phyloP scores from a whole-genome alignment of 1,140 invertebrate species.

The Archivesica marissinica region DNA sequence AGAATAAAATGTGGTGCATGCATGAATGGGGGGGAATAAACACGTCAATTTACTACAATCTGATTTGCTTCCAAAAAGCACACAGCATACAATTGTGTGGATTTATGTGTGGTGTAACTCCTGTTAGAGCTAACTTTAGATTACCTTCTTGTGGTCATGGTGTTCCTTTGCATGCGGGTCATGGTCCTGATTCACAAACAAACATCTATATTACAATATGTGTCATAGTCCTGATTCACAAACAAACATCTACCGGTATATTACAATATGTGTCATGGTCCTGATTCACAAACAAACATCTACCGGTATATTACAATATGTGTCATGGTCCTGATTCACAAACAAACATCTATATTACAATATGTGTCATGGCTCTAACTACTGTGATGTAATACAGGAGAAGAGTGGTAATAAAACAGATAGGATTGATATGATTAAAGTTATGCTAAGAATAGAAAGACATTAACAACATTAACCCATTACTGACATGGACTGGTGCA shows the following conservation, averaged over 20 bases:
- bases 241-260: slow-evolving; percentile 15
- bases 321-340: slow-evolving; percentile 44
- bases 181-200: slow-evolving; percentile 45
- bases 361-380: too few relatives aligned
- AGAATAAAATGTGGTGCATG: not conserved
- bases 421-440: too few relatives aligned
- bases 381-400: too few relatives aligned
- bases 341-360: slow-evolving; percentile 22
- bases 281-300: slow-evolving; percentile 18
- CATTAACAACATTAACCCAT: too few relatives aligned
- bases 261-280: slow-evolving; percentile 56
- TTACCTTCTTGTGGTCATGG: slow-evolving; percentile 64
- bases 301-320: slow-evolving; percentile 51
- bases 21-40: not conserved
- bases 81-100: slow-evolving; percentile 16
- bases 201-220: not conserved
- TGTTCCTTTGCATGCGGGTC: slow-evolving; percentile 57
- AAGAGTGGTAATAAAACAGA: too few relatives aligned
- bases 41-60: not conserved
- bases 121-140: slow-evolving; percentile 18
- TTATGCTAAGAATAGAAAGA: too few relatives aligned
- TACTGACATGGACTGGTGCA: too few relatives aligned
- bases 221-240: too few relatives aligned
- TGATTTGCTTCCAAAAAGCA: not conserved
- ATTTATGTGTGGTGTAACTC: slow-evolving; percentile 17